These are phyloP conservation scores for Toxonevra muliebris DNA, from an alignment of 2,888 invertebrate genomes.

Conservation along the genomic window DNA sequence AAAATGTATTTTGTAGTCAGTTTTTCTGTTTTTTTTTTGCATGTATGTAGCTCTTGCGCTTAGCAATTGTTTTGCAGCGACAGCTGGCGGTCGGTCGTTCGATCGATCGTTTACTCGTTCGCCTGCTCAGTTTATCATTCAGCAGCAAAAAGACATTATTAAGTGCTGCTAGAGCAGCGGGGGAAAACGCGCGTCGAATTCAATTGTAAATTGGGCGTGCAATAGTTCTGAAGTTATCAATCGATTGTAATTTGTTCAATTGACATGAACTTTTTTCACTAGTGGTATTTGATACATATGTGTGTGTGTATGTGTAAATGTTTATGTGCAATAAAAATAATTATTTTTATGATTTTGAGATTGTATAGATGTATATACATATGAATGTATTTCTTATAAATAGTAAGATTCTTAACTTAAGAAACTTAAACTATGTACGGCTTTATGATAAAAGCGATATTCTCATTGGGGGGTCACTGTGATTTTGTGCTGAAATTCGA, in stretches of 20 bases:
- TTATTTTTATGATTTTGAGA: not conserved
- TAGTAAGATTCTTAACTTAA: no score
- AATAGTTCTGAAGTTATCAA: slow-evolving; percentile 21
- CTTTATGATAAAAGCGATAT: no score
- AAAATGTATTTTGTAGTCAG: not conserved
- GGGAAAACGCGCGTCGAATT: slow-evolving; percentile 13
- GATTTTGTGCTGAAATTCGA: no score
- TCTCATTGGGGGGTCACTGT: no score
- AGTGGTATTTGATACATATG: no score
- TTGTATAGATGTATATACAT: no score
- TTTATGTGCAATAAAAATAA: not conserved
- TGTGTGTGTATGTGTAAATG: not conserved
- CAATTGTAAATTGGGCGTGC: slow-evolving; percentile 33
- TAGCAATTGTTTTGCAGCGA: slow-evolving; percentile 17
- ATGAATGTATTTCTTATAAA: no score
- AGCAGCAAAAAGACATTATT: slow-evolving; percentile 22
- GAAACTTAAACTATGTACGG: no score
- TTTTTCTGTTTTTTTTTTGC: not conserved
- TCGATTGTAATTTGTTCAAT: not conserved
- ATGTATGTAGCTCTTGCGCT: not conserved
- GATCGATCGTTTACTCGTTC: slow-evolving; percentile 2
- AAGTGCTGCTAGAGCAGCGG: slow-evolving; percentile 10
- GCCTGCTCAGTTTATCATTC: no score
- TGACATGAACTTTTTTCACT: no score
- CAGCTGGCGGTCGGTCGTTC: slow-evolving; percentile 22